A percentile compares a stretch with the other conserved stretches of the same genome.
Evolutionary conservation across 2,113 vertebrate genomes (phyloP).

Genomic region (Plecotus auritus): DNA sequence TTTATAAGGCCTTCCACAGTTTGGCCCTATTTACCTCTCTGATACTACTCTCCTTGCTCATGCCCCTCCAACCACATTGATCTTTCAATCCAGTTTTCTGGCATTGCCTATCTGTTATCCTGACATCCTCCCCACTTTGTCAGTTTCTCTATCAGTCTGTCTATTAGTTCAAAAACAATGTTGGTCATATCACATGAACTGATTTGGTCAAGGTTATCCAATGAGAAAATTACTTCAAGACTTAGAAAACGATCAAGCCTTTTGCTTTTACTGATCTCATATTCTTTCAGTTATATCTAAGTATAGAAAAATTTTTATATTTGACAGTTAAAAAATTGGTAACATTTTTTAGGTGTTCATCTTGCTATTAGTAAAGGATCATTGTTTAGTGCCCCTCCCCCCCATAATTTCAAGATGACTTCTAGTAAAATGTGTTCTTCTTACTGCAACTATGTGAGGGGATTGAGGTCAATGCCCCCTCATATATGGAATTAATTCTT

Average conservation of each 20-base stretch:
- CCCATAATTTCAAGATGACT: conserved; percentile 31
- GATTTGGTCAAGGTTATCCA: not conserved
- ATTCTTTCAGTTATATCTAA: conserved; percentile 16
- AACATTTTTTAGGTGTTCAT: not conserved
- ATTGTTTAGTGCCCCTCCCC: not conserved
- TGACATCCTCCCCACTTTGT: not conserved
- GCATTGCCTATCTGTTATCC: not conserved
- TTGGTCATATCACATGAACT: not conserved
- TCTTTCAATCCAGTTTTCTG: not conserved
- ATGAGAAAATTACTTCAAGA: not conserved
- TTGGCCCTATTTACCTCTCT: not conserved
- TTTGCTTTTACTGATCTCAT: not conserved
- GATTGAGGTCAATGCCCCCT: conserved; percentile 55
- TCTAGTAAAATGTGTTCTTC: conserved; percentile 41
- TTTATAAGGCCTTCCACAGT: not conserved
- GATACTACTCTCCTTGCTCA: not conserved
- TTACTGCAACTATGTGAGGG: conserved; percentile 19
- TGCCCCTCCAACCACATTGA: not conserved
- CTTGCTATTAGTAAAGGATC: not conserved
- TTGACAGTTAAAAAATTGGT: not conserved
- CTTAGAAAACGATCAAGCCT: not conserved
- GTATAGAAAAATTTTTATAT: not conserved
- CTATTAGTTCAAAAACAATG: not conserved
- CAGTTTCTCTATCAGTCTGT: not conserved
- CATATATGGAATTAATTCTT: conserved; percentile 69